A percentile compares a stretch with the other conserved stretches of the same genome.
phyloP scores from a whole-genome alignment of 2,113 vertebrate genomes.

The Platycercus adscitus region DNA sequence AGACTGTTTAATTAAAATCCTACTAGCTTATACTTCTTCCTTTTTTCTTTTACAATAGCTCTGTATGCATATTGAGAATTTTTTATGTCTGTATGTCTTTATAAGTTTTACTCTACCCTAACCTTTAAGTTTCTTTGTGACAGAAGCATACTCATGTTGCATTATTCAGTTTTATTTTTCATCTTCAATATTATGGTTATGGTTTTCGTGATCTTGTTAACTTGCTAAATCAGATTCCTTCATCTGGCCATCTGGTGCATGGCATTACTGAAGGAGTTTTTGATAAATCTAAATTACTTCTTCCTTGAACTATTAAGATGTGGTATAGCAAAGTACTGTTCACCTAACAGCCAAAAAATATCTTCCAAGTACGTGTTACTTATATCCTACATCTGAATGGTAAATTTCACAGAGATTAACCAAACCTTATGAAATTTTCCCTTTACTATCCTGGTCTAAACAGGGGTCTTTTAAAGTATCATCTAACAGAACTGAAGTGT shows the following conservation, averaged over 20 bases:
- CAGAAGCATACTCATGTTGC: neutral
- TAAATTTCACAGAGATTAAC: neutral
- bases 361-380: neutral
- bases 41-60: neutral
- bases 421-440: neutral
- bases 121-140: neutral
- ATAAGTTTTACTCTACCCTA: neutral
- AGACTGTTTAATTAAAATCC: conserved; percentile 2
- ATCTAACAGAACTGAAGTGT: conserved; percentile 46
- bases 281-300: conserved; percentile 32
- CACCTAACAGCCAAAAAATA: neutral
- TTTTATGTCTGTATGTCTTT: neutral
- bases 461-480: neutral
- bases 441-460: conserved; percentile 6
- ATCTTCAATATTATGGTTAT: conserved; percentile 34
- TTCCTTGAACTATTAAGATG: neutral
- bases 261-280: conserved; percentile 26
- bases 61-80: neutral
- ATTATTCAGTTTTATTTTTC: conserved; percentile 41
- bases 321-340: neutral
- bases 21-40: neutral
- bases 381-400: neutral
- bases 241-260: conserved; percentile 49
- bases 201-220: conserved; percentile 37
- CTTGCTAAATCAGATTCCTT: conserved; percentile 44